These are phyloP conservation scores for Protaetia brevitarsis DNA, from an alignment of 1,140 invertebrate genomes.

Conservation along the genomic window DNA sequence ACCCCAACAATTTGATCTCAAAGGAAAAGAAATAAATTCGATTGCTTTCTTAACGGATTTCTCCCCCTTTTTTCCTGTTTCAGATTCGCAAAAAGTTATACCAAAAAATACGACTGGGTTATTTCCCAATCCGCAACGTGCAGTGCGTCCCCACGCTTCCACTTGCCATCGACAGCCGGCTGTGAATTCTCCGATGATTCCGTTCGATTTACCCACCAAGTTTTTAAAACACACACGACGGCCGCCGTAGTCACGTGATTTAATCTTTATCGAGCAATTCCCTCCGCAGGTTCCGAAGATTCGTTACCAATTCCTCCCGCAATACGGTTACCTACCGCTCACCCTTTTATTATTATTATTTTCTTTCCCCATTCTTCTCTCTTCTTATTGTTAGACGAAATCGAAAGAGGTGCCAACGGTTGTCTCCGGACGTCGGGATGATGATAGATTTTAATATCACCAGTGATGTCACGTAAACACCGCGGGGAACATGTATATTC, in stretches of 20 bases:
- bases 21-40: constrained; percentile 8
- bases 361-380: not conserved
- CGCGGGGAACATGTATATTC: not conserved
- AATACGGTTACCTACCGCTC: no score
- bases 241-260: not conserved
- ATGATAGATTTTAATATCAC: not conserved
- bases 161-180: not conserved
- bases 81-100: not conserved
- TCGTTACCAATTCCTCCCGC: not conserved
- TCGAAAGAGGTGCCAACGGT: no score
- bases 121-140: not conserved
- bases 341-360: not conserved
- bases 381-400: no score
- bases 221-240: constrained; percentile 11
- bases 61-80: not conserved
- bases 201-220: not conserved
- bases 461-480: not conserved
- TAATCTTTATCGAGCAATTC: constrained; percentile 2
- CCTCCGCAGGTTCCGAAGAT: not conserved
- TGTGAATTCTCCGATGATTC: constrained; percentile 6
- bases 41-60: constrained; percentile 1
- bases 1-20: no score
- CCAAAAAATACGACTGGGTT: not conserved
- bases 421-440: not conserved
- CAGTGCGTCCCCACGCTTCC: not conserved